These are phyloP conservation scores for Squalus acanthias DNA, from an alignment of 2,797 vertebrate genomes.

Conservation along the genomic window DNA sequence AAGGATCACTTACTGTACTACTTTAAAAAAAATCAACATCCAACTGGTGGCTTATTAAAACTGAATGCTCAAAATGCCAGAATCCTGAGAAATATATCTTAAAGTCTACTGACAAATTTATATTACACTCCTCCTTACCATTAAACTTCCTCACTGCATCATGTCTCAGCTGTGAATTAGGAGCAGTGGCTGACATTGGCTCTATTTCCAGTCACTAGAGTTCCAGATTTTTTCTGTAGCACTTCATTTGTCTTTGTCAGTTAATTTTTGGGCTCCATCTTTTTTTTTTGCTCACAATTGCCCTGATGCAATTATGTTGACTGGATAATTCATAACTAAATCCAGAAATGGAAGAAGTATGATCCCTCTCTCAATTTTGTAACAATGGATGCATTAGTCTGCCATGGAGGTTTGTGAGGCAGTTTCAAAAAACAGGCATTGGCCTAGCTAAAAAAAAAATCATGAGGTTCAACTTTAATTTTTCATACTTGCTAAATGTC, in stretches of 20 bases:
- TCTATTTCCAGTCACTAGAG: neutral
- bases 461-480: neutral
- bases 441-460: neutral
- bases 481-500: neutral
- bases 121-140: neutral
- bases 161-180: constrained; percentile 14
- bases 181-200: neutral
- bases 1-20: neutral
- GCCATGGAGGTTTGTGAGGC: too few species aligned
- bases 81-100: constrained; percentile 23
- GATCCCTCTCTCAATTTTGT: neutral
- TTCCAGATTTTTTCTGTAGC: too few species aligned
- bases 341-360: neutral
- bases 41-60: constrained; percentile 34
- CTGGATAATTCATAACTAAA: neutral
- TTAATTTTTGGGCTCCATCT: neutral
- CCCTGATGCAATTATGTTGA: neutral
- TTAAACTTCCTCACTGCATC: neutral
- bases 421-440: neutral
- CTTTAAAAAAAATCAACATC: constrained; percentile 2
- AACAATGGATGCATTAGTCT: neutral
- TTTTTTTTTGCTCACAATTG: neutral
- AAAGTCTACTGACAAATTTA: constrained; percentile 27
- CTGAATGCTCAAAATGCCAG: constrained; percentile 21
- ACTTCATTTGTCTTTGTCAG: neutral